These are phyloP conservation scores for Pandemis corylana DNA, from an alignment of 2,888 invertebrate species.

Conservation along the genomic window DNA sequence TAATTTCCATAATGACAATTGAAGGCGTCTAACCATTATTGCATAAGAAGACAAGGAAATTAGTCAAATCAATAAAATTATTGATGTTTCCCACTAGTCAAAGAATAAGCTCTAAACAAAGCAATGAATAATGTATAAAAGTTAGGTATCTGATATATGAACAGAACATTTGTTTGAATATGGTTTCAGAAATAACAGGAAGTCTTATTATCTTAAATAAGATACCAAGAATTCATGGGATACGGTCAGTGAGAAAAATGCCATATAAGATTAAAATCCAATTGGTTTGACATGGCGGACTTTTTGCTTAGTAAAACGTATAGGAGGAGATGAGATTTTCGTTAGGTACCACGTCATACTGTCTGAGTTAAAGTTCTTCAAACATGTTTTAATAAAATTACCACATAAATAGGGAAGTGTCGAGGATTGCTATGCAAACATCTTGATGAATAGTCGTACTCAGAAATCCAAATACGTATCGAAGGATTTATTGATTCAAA, in stretches of 20 bases:
- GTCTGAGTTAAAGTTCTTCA: neutral
- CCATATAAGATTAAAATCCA: slow-evolving; percentile 20
- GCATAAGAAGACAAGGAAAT: slow-evolving; percentile 38
- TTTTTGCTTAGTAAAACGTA: slow-evolving; percentile 2
- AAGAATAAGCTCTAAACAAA: slow-evolving; percentile 4
- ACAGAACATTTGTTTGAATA: slow-evolving; percentile 19
- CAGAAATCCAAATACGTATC: slow-evolving; percentile 31
- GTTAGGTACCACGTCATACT: neutral
- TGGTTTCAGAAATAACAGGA: slow-evolving; percentile 22
- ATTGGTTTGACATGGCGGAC: neutral
- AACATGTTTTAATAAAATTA: slow-evolving; percentile 9
- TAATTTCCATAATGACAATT: slow-evolving; percentile 38
- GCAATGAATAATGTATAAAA: slow-evolving; percentile 30
- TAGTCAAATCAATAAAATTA: slow-evolving; percentile 32
- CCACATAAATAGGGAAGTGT: slow-evolving; percentile 34
- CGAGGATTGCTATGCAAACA: slow-evolving; percentile 30
- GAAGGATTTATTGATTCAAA: slow-evolving; percentile 35
- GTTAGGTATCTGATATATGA: slow-evolving; percentile 9
- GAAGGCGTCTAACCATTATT: slow-evolving; percentile 32
- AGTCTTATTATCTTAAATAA: slow-evolving; percentile 22
- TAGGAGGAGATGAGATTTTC: neutral
- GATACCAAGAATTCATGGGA: slow-evolving; percentile 21
- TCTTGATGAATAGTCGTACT: slow-evolving; percentile 19
- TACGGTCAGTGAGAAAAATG: slow-evolving; percentile 17
- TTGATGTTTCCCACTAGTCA: slow-evolving; percentile 2